Conservation (phyloP, 2,113 vertebrate genomes). For the Megaceryle maxima region DNA sequence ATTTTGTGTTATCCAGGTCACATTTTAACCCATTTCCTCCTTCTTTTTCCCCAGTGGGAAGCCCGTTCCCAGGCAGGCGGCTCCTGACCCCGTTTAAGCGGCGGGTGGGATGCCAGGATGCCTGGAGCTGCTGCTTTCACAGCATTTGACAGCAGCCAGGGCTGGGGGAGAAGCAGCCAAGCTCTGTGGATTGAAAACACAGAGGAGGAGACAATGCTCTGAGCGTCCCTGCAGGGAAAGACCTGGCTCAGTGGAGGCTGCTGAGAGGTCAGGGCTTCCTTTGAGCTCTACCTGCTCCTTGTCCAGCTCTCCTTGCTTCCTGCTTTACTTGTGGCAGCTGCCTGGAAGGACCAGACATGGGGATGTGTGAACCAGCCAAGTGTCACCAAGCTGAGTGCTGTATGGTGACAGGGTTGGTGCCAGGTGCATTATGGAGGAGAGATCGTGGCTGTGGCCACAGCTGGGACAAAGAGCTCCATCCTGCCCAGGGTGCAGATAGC, state of each 20-base stretch:
- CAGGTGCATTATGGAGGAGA: not conserved
- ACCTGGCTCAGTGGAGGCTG: not conserved
- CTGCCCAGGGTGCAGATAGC: not conserved
- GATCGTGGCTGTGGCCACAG: not conserved
- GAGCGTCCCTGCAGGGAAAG: not conserved
- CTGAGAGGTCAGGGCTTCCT: not conserved
- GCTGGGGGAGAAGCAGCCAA: not conserved
- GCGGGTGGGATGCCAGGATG: not conserved
- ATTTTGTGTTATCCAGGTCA: slow-evolving; percentile 12
- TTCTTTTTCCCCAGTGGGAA: rapidly evolving
- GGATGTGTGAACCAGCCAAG: not conserved
- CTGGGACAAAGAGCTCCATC: not conserved
- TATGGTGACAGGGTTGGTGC: not conserved
- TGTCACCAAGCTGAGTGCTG: not conserved
- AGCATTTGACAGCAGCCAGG: not conserved
- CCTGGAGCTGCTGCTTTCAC: not conserved
- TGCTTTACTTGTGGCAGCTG: not conserved
- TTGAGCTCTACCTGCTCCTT: not conserved
- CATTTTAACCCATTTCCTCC: not conserved
- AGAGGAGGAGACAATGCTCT: not conserved
- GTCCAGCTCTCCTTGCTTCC: not conserved
- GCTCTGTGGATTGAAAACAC: not conserved
- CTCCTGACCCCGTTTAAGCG: not conserved
- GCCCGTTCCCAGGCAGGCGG: not conserved
- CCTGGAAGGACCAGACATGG: not conserved